These are phyloP conservation scores for Tetragnatha versicolor DNA, from an alignment of 1,140 invertebrate genomes.

Conservation along the genomic window DNA sequence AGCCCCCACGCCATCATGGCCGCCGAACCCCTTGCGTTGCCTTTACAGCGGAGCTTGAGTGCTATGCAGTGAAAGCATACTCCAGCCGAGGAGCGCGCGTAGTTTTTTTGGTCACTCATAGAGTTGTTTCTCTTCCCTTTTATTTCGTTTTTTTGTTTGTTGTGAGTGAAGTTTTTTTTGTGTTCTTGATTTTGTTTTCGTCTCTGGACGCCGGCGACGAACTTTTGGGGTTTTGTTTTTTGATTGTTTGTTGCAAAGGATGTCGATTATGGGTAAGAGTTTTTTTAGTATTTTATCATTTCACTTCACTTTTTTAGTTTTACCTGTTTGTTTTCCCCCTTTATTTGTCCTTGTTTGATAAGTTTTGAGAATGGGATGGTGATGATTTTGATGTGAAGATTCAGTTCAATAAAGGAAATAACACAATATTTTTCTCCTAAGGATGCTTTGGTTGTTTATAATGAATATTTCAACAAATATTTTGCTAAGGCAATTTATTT, in stretches of 20 bases:
- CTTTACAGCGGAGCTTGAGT: constrained; percentile 8
- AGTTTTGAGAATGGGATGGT: too few relatives aligned
- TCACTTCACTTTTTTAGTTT: neutral
- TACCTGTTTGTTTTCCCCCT: too few relatives aligned
- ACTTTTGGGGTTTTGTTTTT: neutral
- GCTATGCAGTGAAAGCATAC: constrained; percentile 25
- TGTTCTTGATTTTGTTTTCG: constrained; percentile 3
- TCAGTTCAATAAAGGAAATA: too few relatives aligned
- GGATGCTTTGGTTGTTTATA: too few relatives aligned
- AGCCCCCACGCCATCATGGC: constrained; percentile 6
- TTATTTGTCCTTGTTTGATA: too few relatives aligned
- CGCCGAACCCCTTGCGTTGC: neutral
- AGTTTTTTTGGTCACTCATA: neutral
- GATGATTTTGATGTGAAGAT: too few relatives aligned
- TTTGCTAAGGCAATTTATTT: too few relatives aligned
- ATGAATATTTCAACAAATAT: too few relatives aligned
- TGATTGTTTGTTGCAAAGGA: neutral
- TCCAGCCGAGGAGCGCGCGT: constrained; percentile 6
- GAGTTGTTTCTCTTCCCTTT: constrained; percentile 21
- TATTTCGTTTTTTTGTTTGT: constrained; percentile 31
- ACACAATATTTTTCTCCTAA: too few relatives aligned
- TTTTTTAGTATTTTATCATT: neutral
- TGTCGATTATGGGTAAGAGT: neutral
- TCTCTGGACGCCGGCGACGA: neutral
- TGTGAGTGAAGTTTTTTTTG: constrained; percentile 5